phyloP scores from a whole-genome alignment of 2,888 invertebrate genomes.

The Sympetrum striolatum region DNA sequence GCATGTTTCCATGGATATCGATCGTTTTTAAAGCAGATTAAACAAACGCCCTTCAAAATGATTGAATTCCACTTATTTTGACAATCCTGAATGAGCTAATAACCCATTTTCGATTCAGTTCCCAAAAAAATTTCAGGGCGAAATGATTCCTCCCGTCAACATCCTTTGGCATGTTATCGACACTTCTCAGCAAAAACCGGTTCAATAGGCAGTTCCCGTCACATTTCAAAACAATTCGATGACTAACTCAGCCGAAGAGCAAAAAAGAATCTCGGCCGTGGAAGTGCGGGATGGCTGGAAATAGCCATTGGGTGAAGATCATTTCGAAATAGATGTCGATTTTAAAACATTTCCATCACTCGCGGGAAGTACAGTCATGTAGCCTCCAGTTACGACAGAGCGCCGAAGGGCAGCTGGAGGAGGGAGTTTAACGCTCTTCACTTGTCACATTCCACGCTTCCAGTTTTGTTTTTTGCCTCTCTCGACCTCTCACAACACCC shows the following conservation, averaged over 20 bases:
- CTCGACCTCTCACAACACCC: not conserved
- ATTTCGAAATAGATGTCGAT: not conserved
- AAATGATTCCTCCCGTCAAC: not conserved
- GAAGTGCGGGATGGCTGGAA: not conserved
- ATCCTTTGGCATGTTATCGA: not conserved
- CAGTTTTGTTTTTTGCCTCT: not conserved
- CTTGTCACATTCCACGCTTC: slow-evolving; percentile 6
- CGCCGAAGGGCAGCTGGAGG: not conserved
- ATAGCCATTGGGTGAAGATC: not conserved
- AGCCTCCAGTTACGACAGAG: not conserved
- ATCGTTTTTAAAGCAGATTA: no score
- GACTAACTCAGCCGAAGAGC: not conserved
- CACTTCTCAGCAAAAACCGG: not conserved
- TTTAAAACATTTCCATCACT: not conserved
- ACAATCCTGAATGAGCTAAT: no score
- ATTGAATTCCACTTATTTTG: no score
- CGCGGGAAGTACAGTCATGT: not conserved
- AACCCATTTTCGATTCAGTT: no score
- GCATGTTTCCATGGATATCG: no score
- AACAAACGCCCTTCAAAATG: no score
- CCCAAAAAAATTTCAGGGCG: no score
- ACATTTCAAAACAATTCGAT: not conserved
- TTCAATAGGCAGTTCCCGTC: not conserved
- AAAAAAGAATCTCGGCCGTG: not conserved
- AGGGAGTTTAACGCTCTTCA: slow-evolving; percentile 30